Percentiles rank a stretch among this genome's conserved stretches.
These are phyloP conservation scores for Cyclopterus lumpus DNA, from an alignment of 2,797 vertebrate species.

Conservation along the genomic window DNA sequence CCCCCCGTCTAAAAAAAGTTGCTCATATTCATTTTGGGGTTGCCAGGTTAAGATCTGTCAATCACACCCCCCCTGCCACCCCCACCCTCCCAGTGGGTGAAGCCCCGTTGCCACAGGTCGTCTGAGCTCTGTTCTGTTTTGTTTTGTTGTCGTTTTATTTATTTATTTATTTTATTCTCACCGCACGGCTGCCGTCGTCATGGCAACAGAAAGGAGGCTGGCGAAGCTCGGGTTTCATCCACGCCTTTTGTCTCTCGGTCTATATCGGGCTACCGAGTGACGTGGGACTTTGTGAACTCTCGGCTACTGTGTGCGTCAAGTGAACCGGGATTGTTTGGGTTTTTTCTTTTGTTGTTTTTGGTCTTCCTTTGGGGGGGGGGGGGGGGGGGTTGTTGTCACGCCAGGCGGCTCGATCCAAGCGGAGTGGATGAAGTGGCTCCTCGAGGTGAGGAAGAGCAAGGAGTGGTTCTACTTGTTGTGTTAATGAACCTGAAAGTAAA, in stretches of 20 bases:
- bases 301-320: constrained; percentile 45
- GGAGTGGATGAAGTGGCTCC: constrained; percentile 51
- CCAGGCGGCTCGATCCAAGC: not conserved
- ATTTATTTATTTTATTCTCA: not conserved
- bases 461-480: constrained; percentile 28
- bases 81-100: constrained; percentile 58
- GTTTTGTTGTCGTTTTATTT: not conserved
- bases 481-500: constrained; percentile 23
- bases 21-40: constrained; percentile 18
- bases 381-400: constrained; percentile 21
- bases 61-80: constrained; percentile 45
- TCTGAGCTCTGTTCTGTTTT: constrained; percentile 26
- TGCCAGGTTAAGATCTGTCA: constrained; percentile 53
- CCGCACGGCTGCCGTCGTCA: constrained; percentile 64
- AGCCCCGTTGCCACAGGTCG: constrained; percentile 60
- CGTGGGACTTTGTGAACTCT: constrained; percentile 49
- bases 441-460: constrained; percentile 23
- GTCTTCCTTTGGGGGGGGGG: too few relatives aligned
- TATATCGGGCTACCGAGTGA: constrained; percentile 64
- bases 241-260: constrained; percentile 64
- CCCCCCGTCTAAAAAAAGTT: constrained; percentile 19
- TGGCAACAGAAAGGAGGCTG: constrained; percentile 69
- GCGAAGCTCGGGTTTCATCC: constrained; percentile 76
- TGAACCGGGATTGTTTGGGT: constrained; percentile 36
- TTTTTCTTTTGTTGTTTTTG: not conserved